Evolutionary conservation across 2,797 vertebrate species (phyloP), one percentile per base, ranked within the genome.

Genomic region (Strix occidentalis): DNA sequence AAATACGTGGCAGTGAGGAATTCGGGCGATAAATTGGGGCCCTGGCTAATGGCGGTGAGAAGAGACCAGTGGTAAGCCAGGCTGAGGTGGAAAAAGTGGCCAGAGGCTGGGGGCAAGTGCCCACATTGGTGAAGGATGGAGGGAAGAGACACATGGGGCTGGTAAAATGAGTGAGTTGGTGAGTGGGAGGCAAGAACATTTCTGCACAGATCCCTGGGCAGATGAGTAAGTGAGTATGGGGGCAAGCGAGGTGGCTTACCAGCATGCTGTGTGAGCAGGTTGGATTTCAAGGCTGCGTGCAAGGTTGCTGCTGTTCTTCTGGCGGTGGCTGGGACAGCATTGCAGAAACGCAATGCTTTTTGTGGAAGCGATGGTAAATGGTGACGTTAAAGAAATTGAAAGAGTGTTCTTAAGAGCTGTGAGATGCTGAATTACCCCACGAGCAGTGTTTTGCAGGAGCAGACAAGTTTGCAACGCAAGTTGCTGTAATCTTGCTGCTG

Each of bases 261-360:
- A 26, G 48, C 3, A 2, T 0, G 3, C 21, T 70, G 13, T 45
- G 58, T 1, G 6, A 71, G 35, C 48, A 69, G 39, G 31, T 7
- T 26, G 64, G 58, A 39, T 63, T 72, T 80, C 35, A 33, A n/a
- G 39, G 26, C 26, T 43, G 35, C 2, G 2, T 51, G 39, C 19
- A 51, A 64, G 46, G 58, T 41, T 85, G 29, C n/a, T 77, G 45
- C 54, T 54, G 45, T 54, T 24, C 31, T 80, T 79, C 56, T 66
- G 57, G 35, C 3, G 0, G 28, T 48, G 37, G 41, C 60, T 72
- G 43, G 48, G 54, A 25, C 31, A 72, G 19, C 15, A 5, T 0
- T 82, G 48, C 37, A 79, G 45, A 72, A 68, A 45, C 45, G 6
- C 45, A 61, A 1, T 0, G 6, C 23, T 66, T 76, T 82, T 69